These are phyloP conservation scores for Odobenus rosmarus DNA, from an alignment of 2,113 vertebrate genomes.

Conservation along the genomic window DNA sequence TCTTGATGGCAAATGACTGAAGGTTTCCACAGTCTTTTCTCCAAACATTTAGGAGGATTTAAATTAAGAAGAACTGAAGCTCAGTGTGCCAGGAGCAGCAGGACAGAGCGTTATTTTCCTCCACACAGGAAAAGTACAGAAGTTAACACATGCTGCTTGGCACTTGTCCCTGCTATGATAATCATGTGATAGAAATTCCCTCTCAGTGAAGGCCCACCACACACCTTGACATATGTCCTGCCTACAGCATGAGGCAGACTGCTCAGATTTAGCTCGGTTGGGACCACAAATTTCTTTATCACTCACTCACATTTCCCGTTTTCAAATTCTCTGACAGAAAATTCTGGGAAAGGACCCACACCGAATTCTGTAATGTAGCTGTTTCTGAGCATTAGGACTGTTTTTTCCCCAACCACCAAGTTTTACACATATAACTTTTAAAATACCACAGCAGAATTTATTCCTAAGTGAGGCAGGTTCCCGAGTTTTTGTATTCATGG, in stretches of 20 bases:
- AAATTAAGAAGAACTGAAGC: slow-evolving; percentile 36
- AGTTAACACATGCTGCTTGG: neutral
- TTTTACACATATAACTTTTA: neutral
- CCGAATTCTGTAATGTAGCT: neutral
- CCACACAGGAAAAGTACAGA: neutral
- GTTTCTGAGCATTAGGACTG: neutral
- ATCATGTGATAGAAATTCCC: rapidly evolving
- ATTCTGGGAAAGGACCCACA: neutral
- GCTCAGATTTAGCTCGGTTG: neutral
- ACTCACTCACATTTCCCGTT: neutral
- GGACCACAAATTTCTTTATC: neutral
- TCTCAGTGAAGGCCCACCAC: neutral
- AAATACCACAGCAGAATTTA: neutral
- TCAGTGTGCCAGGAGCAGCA: neutral
- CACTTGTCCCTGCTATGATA: neutral
- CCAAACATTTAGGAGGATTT: slow-evolving; percentile 16
- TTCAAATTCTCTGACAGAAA: neutral
- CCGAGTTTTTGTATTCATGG: neutral
- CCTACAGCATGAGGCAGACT: neutral
- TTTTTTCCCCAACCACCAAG: neutral
- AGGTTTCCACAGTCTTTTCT: neutral
- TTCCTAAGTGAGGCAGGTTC: neutral
- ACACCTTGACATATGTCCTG: neutral
- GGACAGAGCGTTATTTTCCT: neutral
- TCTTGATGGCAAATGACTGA: neutral